phyloP scores from a whole-genome alignment of 2,888 invertebrate genomes.

The Sipunculus nudus region DNA sequence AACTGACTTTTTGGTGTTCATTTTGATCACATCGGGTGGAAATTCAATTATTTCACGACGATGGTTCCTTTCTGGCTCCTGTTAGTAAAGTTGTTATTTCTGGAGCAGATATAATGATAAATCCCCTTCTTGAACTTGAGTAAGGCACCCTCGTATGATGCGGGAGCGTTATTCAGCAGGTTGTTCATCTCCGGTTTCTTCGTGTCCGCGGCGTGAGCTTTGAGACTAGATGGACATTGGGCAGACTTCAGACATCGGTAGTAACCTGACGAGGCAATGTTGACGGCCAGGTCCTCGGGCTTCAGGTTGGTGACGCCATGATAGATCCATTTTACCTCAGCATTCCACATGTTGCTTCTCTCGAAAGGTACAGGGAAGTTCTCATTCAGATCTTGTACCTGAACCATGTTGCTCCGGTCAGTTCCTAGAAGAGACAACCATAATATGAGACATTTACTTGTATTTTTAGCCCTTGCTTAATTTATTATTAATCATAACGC shows the following conservation, averaged over 20 bases:
- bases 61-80: constrained; percentile 60
- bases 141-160: constrained; percentile 60
- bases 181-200: constrained; percentile 45
- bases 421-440: constrained; percentile 52
- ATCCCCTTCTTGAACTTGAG: constrained; percentile 54
- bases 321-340: constrained; percentile 55
- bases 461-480: no score
- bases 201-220: constrained; percentile 4
- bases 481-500: no score
- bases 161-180: constrained; percentile 62
- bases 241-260: constrained; percentile 36
- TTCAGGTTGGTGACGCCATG: constrained; percentile 45
- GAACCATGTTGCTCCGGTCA: constrained; percentile 61
- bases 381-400: constrained; percentile 51
- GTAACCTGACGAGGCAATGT: constrained; percentile 62
- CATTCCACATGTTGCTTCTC: constrained; percentile 55
- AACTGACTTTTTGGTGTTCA: no score
- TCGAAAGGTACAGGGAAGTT: constrained; percentile 63
- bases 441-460: no score
- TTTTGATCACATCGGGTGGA: no score
- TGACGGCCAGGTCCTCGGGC: constrained; percentile 55
- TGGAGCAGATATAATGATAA: constrained; percentile 61
- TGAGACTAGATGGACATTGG: constrained; percentile 26
- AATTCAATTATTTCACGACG: constrained; percentile 47
- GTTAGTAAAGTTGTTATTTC: constrained; percentile 65